Conservation (phyloP, 2,797 vertebrate species). For the Pantherophis alleghaniensis region DNA sequence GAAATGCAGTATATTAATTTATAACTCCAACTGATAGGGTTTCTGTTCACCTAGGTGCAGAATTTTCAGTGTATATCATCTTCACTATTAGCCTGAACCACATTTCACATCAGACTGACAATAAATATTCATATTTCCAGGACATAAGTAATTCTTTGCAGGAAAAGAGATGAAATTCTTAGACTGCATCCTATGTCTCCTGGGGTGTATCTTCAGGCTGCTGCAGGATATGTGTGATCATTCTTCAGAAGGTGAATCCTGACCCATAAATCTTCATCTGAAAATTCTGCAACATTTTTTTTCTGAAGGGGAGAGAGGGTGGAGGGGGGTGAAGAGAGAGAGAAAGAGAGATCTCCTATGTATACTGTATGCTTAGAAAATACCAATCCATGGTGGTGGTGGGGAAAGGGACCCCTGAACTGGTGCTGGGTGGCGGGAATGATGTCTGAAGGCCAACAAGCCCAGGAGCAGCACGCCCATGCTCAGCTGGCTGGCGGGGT, state of each 20-base stretch:
- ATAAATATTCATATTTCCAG: background rate
- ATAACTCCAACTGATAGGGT: background rate
- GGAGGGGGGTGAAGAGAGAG: too few relatives aligned
- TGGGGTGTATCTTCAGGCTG: background rate
- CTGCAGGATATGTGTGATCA: background rate
- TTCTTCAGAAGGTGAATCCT: background rate
- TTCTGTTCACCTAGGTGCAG: background rate
- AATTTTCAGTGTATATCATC: background rate
- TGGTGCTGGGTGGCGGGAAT: too few relatives aligned
- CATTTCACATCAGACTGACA: background rate
- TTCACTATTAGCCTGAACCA: background rate
- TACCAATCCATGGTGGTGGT: too few relatives aligned
- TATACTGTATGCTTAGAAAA: too few relatives aligned
- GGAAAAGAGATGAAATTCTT: background rate
- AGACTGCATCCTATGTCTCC: background rate
- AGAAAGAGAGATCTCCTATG: too few relatives aligned
- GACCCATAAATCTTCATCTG: background rate
- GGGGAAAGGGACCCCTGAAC: too few relatives aligned
- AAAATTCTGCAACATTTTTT: background rate
- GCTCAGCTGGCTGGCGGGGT: too few relatives aligned
- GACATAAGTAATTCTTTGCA: background rate
- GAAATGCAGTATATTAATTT: background rate
- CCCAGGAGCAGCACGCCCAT: too few relatives aligned
- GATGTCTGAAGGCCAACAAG: too few relatives aligned
- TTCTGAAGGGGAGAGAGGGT: background rate